Percentiles rank a stretch among this genome's conserved stretches.
These are phyloP conservation scores for Antedon mediterranea DNA, from an alignment of 53 echinoderm and acorn worm species.

Conservation along the genomic window DNA sequence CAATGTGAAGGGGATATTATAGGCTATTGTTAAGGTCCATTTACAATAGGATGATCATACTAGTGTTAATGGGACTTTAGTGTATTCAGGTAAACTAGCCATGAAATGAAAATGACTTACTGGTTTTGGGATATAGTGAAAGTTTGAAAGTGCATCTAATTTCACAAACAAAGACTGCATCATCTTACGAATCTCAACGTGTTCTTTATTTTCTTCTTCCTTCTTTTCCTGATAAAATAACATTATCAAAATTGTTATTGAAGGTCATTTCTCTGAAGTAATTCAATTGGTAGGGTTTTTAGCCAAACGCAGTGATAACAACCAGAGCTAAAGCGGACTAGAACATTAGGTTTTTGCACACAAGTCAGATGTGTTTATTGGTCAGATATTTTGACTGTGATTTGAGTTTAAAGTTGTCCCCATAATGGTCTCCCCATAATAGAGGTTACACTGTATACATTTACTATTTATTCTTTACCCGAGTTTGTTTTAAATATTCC, in stretches of 20 bases:
- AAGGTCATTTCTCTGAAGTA: neutral
- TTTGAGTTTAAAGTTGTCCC: too few relatives aligned
- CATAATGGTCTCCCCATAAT: too few relatives aligned
- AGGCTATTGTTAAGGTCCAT: too few relatives aligned
- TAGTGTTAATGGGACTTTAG: too few relatives aligned
- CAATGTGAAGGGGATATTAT: too few relatives aligned
- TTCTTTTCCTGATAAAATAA: conserved; percentile 35
- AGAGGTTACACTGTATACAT: too few relatives aligned
- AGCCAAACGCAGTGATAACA: neutral
- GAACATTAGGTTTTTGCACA: too few relatives aligned
- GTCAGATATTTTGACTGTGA: too few relatives aligned
- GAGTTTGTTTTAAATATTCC: conserved; percentile 75
- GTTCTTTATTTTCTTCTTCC: conserved; percentile 65
- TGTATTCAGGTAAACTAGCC: too few relatives aligned
- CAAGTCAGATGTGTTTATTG: too few relatives aligned
- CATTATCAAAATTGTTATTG: neutral
- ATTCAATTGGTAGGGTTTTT: neutral
- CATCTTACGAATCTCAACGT: conserved; percentile 74
- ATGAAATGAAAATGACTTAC: conserved; percentile 24
- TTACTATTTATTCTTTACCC: conserved; percentile 25
- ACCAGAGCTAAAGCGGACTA: too few relatives aligned
- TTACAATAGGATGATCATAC: too few relatives aligned
- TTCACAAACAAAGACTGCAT: conserved; percentile 92
- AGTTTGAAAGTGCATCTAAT: conserved; percentile 84
- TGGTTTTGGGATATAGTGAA: conserved; percentile 82